Percentiles rank a stretch among this genome's conserved stretches.
phyloP scores from a whole-genome alignment of 2,888 invertebrate species.

The Trichopoda pennipes region DNA sequence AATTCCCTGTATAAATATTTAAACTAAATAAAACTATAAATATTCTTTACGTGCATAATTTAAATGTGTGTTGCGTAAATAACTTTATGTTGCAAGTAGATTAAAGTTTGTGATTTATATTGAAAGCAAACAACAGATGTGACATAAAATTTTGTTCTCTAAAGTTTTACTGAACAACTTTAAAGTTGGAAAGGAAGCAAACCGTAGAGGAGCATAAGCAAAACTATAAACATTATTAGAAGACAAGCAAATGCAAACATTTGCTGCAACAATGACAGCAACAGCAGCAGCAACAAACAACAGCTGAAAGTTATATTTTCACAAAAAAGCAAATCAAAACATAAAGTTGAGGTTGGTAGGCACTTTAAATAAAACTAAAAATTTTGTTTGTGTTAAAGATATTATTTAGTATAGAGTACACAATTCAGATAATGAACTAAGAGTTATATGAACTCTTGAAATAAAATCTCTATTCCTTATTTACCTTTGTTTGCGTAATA shows the following conservation, averaged over 20 bases:
- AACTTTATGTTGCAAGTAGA: conserved; percentile 62
- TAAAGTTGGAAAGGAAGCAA: conserved; percentile 42
- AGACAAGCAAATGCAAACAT: conserved; percentile 33
- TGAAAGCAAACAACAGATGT: conserved; percentile 66
- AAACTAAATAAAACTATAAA: not conserved
- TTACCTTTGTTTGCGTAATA: not conserved
- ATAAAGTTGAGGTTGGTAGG: too few relatives aligned
- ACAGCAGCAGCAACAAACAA: conserved; percentile 26
- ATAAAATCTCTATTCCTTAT: not conserved
- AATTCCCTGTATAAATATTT: not conserved
- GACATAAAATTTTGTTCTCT: conserved; percentile 56
- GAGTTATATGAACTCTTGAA: too few relatives aligned
- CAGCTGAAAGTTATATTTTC: conserved; percentile 8
- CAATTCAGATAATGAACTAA: too few relatives aligned
- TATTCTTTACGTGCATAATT: not conserved
- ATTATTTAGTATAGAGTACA: too few relatives aligned
- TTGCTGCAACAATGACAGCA: conserved; percentile 28
- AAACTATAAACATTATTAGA: conserved; percentile 29
- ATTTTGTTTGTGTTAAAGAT: not conserved
- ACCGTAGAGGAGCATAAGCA: conserved; percentile 5
- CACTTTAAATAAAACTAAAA: not conserved
- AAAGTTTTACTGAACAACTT: conserved; percentile 61
- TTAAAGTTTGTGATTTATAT: conserved; percentile 68
- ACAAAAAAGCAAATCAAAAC: too few relatives aligned
- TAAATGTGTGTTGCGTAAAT: conserved; percentile 23